Evolutionary conservation across 2,113 vertebrate genomes (phyloP).

Genomic region (Chinchilla lanigera): DNA sequence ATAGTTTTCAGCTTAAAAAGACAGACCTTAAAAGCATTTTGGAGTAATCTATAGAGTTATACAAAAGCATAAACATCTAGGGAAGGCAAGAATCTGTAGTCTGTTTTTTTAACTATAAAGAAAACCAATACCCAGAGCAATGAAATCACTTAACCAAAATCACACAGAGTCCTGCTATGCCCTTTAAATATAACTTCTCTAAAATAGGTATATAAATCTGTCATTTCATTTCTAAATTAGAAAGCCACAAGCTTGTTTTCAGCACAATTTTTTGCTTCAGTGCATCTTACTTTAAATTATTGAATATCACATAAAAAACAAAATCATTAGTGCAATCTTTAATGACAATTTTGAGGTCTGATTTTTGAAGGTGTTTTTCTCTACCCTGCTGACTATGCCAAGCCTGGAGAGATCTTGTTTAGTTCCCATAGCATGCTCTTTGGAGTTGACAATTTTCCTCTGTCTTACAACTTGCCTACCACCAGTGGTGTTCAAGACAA

Average conservation of each 20-base stretch:
- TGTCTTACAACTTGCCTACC: neutral
- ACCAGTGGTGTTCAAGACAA: neutral
- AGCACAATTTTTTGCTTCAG: neutral
- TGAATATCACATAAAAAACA: neutral
- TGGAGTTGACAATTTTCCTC: constrained; percentile 16
- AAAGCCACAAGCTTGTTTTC: neutral
- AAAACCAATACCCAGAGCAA: neutral
- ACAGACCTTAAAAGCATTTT: constrained; percentile 1
- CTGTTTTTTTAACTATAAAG: neutral
- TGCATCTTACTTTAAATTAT: neutral
- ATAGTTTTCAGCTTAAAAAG: constrained; percentile 15
- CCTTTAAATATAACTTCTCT: neutral
- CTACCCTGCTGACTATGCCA: neutral
- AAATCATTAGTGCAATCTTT: neutral
- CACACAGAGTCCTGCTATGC: neutral
- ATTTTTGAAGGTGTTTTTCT: neutral
- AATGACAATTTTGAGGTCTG: neutral
- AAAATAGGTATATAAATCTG: neutral
- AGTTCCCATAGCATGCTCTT: neutral
- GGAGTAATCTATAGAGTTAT: neutral
- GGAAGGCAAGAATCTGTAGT: neutral
- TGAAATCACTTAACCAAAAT: neutral
- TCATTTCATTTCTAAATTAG: neutral
- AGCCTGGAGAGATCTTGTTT: neutral
- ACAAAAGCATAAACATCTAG: neutral